Conservation (phyloP, 2,113 vertebrate genomes). For the Vulpes vulpes region DNA sequence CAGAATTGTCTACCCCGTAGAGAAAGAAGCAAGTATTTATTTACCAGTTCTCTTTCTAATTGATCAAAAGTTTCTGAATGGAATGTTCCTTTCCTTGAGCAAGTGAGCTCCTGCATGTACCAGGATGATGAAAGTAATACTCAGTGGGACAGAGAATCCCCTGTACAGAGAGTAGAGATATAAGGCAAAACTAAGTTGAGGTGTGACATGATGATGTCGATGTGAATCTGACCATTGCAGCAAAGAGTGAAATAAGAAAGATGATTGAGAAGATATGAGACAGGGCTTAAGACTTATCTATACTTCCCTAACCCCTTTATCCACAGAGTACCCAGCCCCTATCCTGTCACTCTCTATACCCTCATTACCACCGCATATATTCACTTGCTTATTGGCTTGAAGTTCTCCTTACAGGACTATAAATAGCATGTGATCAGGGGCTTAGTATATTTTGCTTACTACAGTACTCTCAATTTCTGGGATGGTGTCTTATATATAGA, state of each 20-base stretch:
- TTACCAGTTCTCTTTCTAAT: neutral
- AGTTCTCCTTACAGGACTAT: neutral
- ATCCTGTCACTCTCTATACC: neutral
- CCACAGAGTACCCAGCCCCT: neutral
- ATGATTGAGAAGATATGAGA: neutral
- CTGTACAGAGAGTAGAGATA: neutral
- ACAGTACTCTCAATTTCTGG: neutral
- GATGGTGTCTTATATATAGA: neutral
- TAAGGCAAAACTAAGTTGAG: neutral
- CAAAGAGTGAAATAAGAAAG: neutral
- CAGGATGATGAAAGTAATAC: neutral
- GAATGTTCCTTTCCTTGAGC: neutral
- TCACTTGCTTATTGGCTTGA: neutral
- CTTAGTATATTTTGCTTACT: neutral
- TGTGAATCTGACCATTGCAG: neutral
- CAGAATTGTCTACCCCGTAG: neutral
- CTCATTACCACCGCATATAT: neutral
- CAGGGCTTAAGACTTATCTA: neutral
- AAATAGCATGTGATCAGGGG: neutral
- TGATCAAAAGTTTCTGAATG: neutral
- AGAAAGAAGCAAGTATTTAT: neutral
- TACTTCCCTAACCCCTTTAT: neutral
- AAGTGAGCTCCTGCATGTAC: neutral
- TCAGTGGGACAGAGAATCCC: neutral
- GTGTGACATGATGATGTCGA: neutral